Evolutionary conservation across 2,797 vertebrate species (phyloP), one percentile per base, ranked within the genome.

Genomic region (Acanthiza pusilla): DNA sequence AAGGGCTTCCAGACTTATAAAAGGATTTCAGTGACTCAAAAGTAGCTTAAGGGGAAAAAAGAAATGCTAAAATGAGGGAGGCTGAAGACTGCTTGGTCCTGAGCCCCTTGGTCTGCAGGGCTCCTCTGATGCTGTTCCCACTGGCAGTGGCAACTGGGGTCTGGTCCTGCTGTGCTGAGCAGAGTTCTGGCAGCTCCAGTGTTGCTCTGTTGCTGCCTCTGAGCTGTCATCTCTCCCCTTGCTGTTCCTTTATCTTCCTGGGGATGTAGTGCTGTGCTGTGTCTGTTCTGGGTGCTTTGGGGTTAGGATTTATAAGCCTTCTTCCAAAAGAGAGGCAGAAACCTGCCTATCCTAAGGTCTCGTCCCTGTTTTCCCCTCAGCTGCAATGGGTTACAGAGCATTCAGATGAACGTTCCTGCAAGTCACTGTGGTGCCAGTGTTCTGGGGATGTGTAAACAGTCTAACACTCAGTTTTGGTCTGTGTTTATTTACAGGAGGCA

Each of bases 351-450:
- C 14, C 27, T 18, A 7, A 61, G 43, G 43, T 9, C n/a, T 62
- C 38, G 36, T 7, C 43, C 10, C 6, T 15, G 4, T 62, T 55
- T 34, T 5, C 5, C 20, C 25, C 0, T 1, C n/a, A 32, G 83
- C 58, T 73, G 13, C 72, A 0, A 0, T 16, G 43, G 27, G 40
- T 43, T 45, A 15, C 32, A 8, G 72, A 47, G 29, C 6, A 13
- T 18, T 18, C 6, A 4, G 68, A 7, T 30, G 42, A 58, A 18
- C 11, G 5, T 66, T 34, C 38, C 53, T 43, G 40, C 16, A 10
- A 2, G 12, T 54, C 38, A 8, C 38, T 30, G n/a, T 18, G 34
- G 10, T 89, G 66, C 27, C 9, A 3, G 54, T 27, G 13, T 53
- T 58, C 25, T 22, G 36, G 54, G 55, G 6, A 6, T 3, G 9